A percentile compares a stretch with the other conserved stretches of the same genome.
Conservation (phyloP, 2,113 vertebrate species). For the Larimichthys polyactis region DNA sequence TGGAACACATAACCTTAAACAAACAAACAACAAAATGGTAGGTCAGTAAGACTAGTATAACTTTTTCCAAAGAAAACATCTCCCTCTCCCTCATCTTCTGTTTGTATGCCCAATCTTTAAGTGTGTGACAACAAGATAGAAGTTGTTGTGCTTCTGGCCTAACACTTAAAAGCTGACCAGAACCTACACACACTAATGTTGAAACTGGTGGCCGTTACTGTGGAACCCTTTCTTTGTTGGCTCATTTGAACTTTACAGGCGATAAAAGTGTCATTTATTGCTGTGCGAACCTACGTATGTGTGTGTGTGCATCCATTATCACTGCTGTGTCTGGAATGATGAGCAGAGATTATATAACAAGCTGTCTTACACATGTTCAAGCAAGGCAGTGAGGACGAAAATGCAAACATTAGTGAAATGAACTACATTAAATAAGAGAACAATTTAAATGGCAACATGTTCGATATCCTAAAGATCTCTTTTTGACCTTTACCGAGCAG, state of each 20-base stretch:
- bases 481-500: slow-evolving; percentile 61
- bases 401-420: slow-evolving; percentile 12
- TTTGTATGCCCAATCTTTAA: neutral
- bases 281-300: neutral
- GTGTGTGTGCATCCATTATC: slow-evolving; percentile 35
- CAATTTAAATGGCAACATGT: neutral
- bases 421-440: neutral
- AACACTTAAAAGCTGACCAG: neutral
- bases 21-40: neutral
- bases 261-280: slow-evolving; percentile 12
- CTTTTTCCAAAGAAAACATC: neutral
- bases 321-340: neutral
- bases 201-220: slow-evolving; percentile 1
- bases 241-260: slow-evolving; percentile 42
- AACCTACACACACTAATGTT: neutral
- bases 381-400: neutral
- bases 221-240: neutral
- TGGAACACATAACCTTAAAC: neutral
- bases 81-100: neutral
- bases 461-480: slow-evolving; percentile 34
- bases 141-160: neutral
- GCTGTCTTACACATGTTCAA: slow-evolving; percentile 6
- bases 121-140: slow-evolving; percentile 18
- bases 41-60: neutral
- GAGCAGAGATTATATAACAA: neutral